Conservation (phyloP, 2,797 vertebrate genomes). For the Pseudochaenichthys georgianus region DNA sequence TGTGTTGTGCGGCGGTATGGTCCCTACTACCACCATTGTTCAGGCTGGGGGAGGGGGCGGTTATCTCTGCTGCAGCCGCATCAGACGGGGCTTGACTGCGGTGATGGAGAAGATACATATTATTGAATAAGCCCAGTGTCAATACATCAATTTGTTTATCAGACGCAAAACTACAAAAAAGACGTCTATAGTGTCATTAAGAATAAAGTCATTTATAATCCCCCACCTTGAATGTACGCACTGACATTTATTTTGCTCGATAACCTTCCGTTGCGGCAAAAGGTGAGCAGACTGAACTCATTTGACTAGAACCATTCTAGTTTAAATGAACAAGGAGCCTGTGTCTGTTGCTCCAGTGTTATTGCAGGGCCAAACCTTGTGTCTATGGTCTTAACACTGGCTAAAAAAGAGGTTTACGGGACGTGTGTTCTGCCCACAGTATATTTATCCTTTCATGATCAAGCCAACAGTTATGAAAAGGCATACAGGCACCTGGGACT, state of each 20-base stretch:
- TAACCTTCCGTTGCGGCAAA: not conserved
- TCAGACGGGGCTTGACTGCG: not conserved
- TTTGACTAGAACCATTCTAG: too few species aligned
- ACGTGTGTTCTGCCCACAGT: too few species aligned
- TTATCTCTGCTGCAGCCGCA: conserved; percentile 30
- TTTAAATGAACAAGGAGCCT: too few species aligned
- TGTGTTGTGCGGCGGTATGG: not conserved
- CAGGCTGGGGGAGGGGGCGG: conserved; percentile 73
- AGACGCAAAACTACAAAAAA: too few species aligned
- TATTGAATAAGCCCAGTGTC: not conserved
- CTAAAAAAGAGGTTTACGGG: too few species aligned
- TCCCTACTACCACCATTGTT: conserved; percentile 63
- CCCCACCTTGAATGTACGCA: not conserved
- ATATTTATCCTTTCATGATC: too few species aligned
- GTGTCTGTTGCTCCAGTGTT: too few species aligned
- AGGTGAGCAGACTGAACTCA: too few species aligned
- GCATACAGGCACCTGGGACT: too few species aligned
- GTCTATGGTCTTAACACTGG: too few species aligned
- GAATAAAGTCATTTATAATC: not conserved
- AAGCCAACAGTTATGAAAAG: too few species aligned
- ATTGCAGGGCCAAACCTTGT: too few species aligned
- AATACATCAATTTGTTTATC: not conserved
- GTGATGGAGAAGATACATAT: not conserved
- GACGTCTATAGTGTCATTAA: not conserved
- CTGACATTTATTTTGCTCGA: not conserved